A percentile compares a stretch with the other conserved stretches of the same genome.
Evolutionary conservation across 2,113 vertebrate genomes (phyloP).

Genomic region (Sander vitreus): DNA sequence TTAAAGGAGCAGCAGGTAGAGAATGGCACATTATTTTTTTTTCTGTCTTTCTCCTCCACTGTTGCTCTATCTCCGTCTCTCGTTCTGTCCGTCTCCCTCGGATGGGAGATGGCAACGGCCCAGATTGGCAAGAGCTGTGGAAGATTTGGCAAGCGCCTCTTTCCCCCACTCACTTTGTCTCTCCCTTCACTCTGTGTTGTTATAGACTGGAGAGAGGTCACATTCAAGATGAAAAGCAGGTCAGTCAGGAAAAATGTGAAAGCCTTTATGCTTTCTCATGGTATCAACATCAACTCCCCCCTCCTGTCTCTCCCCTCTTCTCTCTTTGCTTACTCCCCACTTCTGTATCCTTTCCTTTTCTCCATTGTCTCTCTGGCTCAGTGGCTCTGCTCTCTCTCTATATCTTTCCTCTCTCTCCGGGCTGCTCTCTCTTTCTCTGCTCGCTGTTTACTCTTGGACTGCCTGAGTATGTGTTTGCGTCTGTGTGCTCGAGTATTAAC

Average conservation of each 20-base stretch:
- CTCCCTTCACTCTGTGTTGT: slow-evolving; percentile 78
- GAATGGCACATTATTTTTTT: slow-evolving; percentile 58
- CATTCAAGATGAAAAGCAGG: slow-evolving; percentile 87
- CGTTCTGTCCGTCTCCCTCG: slow-evolving; percentile 58
- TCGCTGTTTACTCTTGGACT: slow-evolving; percentile 82
- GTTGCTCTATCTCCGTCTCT: slow-evolving; percentile 55
- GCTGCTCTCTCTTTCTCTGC: slow-evolving; percentile 48
- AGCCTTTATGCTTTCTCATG: slow-evolving; percentile 87
- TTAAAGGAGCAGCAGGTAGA: slow-evolving; percentile 80
- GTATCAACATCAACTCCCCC: slow-evolving; percentile 83
- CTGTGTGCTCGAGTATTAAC: slow-evolving; percentile 76
- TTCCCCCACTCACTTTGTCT: slow-evolving; percentile 64
- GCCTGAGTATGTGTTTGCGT: slow-evolving; percentile 78
- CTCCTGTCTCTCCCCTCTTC: slow-evolving; percentile 18
- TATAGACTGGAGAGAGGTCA: slow-evolving; percentile 84
- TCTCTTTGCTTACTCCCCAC: slow-evolving; percentile 71
- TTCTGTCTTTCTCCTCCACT: slow-evolving; percentile 35
- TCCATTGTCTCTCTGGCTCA: slow-evolving; percentile 73
- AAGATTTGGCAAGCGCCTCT: slow-evolving; percentile 78
- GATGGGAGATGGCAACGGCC: slow-evolving; percentile 69
- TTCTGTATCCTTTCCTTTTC: slow-evolving; percentile 71
- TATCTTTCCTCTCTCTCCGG: slow-evolving; percentile 33
- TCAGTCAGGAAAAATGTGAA: slow-evolving; percentile 86
- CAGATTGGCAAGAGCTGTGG: slow-evolving; percentile 80
- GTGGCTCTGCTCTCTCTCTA: slow-evolving; percentile 52